Base-by-base conservation (phyloP, 2,888 invertebrate species). In the Adelphocoris suturalis region DNA sequence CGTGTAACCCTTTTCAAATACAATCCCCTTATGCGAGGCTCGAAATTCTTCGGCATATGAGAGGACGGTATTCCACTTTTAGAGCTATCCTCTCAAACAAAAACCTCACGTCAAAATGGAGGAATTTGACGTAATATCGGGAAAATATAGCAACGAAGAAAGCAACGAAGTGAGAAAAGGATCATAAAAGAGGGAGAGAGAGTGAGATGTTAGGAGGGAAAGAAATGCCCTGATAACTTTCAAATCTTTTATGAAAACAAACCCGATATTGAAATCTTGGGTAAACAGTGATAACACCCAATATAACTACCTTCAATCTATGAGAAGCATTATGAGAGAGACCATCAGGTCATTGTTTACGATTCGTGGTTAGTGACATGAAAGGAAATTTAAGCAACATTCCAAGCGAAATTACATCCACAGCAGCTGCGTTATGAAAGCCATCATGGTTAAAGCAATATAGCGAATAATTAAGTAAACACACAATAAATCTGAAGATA, bases 281-380 rank as follows among this genome's bases (percentile, higher is more conserved):
- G 68, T 68, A 23, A 61, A 61, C 61, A 61, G 61, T 3, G 61
- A 61, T 61, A 19, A 61, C 55, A 46, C 27, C 37, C 55, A 37
- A 37, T 37, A 28, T 9, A 61, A 27, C 48, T 68, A 86, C 90
- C 91, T 91, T 90, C n/a, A 11, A 19, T 37, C 13, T 76, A 2
- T n/a, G 2, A 37, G 46, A n/a, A 23, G 11, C 23, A 12, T 23
- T 23, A 68, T 68, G 0, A 23, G 2, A 19, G 68, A 68, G 68
- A 13, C 48, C 28, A 46, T 11, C 11, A 78, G 5, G 47, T n/a
- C 27, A 37, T n/a, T n/a, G 80, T 37, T 27, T 5, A 7, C n/a
- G 0, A 27, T 1, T 37, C 14, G 28, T 23, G 12, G 37, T 48
- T 48, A 47, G n/a, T 37, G 80, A 27, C 14, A 46, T 80, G 48